Evolutionary conservation across 2,113 vertebrate species (phyloP).

Genomic region (Ailurus styani): DNA sequence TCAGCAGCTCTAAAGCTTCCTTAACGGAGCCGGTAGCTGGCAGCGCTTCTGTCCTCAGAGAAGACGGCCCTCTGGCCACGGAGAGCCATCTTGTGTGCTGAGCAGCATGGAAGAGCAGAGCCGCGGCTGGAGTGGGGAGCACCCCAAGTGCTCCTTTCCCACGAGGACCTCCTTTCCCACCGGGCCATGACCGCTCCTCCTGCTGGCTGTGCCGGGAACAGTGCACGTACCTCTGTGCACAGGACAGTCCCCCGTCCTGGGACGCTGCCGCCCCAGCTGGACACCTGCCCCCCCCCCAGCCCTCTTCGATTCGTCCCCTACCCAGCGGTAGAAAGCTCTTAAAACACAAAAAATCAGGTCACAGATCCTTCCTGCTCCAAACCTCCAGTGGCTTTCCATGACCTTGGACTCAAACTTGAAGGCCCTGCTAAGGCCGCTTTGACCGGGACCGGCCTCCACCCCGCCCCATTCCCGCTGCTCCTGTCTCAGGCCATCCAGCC

Average conservation of each 20-base stretch:
- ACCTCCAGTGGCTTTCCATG: accelerated
- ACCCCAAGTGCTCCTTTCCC: too few relatives aligned
- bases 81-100: background rate
- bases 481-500: accelerated
- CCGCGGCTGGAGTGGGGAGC: background rate
- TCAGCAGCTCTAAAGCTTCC: background rate
- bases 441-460: background rate
- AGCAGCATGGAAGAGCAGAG: background rate
- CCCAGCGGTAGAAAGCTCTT: background rate
- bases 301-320: too few relatives aligned
- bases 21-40: background rate
- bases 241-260: accelerated
- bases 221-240: accelerated
- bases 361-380: background rate
- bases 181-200: accelerated
- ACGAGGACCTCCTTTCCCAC: accelerated
- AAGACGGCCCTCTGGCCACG: background rate
- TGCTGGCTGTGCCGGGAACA: background rate
- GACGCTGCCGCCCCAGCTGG: accelerated
- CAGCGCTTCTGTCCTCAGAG: background rate
- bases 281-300: background rate
- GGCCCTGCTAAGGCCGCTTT: background rate
- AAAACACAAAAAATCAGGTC: background rate
- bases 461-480: background rate
- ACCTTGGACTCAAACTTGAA: background rate